Evolutionary conservation across 2,797 vertebrate genomes (phyloP), one percentile per base, ranked within the genome.

Genomic region (Austrolebias charrua): DNA sequence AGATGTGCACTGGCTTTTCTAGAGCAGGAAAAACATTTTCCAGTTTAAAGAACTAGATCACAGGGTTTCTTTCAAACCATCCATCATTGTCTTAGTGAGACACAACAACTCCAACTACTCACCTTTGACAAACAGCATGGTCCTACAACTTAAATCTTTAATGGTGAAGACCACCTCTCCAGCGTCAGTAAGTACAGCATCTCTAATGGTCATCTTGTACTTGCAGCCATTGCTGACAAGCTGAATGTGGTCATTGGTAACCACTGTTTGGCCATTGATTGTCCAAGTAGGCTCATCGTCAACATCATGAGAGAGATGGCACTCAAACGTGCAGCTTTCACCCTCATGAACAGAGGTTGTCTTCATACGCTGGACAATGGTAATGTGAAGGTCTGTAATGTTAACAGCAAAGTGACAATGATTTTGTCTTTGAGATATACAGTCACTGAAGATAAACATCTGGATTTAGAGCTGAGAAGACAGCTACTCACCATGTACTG

Each of bases 71-170:
- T 24, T 24, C 24, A 24, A 24, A 24, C 24, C 31, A 33, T 45
- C 28, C n/a, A n/a, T n/a, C n/a, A n/a, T n/a, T n/a, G n/a, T n/a
- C n/a, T n/a, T 38, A 9, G 20, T 14, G 28, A 55, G n/a, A 11
- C 2, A 0, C 20, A 2, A 2, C 11, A 7, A 44, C 16, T 29
- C 55, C 20, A 51, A 14, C 1, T 55, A 10, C 44, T 89, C 70
- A 98, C 97, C 97, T 96, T 90, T 95, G 59, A 99, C 89, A 14
- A 93, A 85, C 20, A 99, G 87, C 53, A 95, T 93, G 18, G 96
- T 96, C 78, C 94, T 96, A 80, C 95, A 98, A 60, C 83, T 94
- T 35, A 99, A 89, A 53, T 93, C 94, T 46, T 90, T 94, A 31
- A 95, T 78, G 0, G 90, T 89, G 84, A 99, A 98, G 77, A 93